Base-by-base conservation (phyloP, 2,113 vertebrate species). In the Plotosus lineatus region DNA sequence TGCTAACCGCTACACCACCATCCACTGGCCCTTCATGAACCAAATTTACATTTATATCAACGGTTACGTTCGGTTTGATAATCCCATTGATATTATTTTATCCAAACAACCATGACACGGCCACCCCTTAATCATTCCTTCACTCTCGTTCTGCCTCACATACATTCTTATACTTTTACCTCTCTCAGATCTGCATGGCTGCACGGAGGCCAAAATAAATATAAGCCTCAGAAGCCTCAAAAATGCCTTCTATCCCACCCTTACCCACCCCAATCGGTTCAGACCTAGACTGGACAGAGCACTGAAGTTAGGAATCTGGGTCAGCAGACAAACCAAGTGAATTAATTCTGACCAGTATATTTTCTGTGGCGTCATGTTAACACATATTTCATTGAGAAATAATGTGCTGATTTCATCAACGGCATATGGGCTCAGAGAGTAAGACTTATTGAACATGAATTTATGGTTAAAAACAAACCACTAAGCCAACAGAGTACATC, bases 121-220 rank as follows among this genome's bases (percentile, higher is more conserved):
- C n/a, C n/a, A n/a, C n/a, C n/a, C n/a, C n/a, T n/a, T n/a, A n/a
- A n/a, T n/a, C n/a, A n/a, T 73, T 58, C 72, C 71, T 31, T 72
- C 44, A 15, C 53, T 68, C 69, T 82, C 76, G 75, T 56, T 3
- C 44, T 60, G 40, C 53, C 78, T 63, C 17, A 50, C 78, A 81
- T 65, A 81, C 65, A 38, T 65, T 44, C 26, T 23, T 50, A 48
- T 19, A 56, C 53, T 8, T 38, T 48, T 40, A 21, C 15, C 60
- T 40, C 26, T 55, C 48, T 42, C 66, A 60, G 38, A 73, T 71
- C 51, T 73, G 63, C 69, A 56, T 80, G 78, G 78, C 83, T n/a
- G 21, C 55, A 77, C 55, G 55, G 12, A 46, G 19, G 78, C 74
- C 83, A 77, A 81, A 74, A 58, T 77, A 84, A 44, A 63, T 63